Base-by-base conservation (phyloP, 2,113 vertebrate genomes). In the Ptyas mucosa region DNA sequence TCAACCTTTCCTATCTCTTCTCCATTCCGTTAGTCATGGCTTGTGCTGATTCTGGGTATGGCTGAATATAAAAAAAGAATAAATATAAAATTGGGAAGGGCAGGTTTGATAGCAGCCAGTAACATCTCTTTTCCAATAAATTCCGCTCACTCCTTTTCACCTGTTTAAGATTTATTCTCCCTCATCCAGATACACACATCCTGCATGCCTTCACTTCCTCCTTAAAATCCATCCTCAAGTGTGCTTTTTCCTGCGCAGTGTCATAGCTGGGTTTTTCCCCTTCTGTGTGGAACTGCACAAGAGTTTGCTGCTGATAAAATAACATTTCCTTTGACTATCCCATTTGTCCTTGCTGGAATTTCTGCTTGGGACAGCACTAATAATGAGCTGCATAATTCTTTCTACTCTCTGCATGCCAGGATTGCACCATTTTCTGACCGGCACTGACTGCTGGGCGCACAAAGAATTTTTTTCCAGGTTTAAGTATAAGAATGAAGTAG, bases 361-460 rank as follows among this genome's bases (percentile, higher is more conserved):
- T 81, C 26, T 89, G 86, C 69, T 93, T 89, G 69, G 58, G 88
- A 61, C 20, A 85, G 81, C 64, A 23, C 39, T 89, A 92, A 58
- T 57, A 43, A 89, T 29, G 53, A 90, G n/a, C 81, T 93, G 54
- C 75, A 90, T n/a, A 61, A 85, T 15, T 24, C 46, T 52, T 43
- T 39, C 18, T 15, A 39, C 34, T 87, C 49, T 86, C n/a, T 86
- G 69, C 14, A 57, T 85, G 46, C 26, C 15, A 8, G 7, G 88
- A 85, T 54, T 85, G 69, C 53, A 85, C 92, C 92, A 89, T 85
- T 92, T 92, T 89, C 39, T 92, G 61, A 89, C 88, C 26, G 0
- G 54, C 8, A 0, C 52, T 46, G 15, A 11, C 18, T 23, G 9
- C 46, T 49, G 46, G 46, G 46, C 6, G 46, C 46, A 49, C 46